Conservation (phyloP, 2,797 vertebrate genomes). For the Malacoraja senta region DNA sequence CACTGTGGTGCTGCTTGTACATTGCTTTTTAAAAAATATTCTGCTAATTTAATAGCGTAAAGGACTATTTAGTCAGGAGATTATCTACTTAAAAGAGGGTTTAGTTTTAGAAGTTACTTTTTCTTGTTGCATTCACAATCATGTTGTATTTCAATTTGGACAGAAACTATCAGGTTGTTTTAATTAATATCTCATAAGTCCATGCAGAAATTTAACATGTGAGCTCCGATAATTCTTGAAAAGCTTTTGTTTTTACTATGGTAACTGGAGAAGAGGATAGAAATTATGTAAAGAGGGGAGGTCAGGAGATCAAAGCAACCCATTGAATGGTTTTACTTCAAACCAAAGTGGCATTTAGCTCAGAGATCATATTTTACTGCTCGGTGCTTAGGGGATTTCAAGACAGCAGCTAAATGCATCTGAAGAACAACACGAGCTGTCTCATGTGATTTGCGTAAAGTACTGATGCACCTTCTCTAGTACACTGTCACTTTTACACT, state of each 20-base stretch:
- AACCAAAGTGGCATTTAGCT: slow-evolving; percentile 16
- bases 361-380: slow-evolving; percentile 18
- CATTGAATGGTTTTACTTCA: slow-evolving; percentile 19
- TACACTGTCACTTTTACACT: background rate
- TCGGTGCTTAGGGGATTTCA: background rate
- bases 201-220: background rate
- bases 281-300: background rate
- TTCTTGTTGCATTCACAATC: background rate
- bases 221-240: background rate
- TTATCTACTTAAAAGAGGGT: background rate
- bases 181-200: slow-evolving; percentile 19
- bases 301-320: slow-evolving; percentile 26
- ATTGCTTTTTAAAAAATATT: background rate
- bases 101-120: background rate
- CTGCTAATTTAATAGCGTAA: background rate
- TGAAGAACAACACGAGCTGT: background rate
- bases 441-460: background rate
- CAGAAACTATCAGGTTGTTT: background rate
- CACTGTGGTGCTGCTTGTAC: background rate
- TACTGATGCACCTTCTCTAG: background rate
- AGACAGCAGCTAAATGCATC: slow-evolving; percentile 13
- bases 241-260: background rate
- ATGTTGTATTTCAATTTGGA: too few species aligned
- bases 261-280: slow-evolving; percentile 29
- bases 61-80: background rate